Evolutionary conservation across 2,888 invertebrate genomes (phyloP), one percentile per base, ranked within the genome.

Genomic region (Arrhopalites spinosus): DNA sequence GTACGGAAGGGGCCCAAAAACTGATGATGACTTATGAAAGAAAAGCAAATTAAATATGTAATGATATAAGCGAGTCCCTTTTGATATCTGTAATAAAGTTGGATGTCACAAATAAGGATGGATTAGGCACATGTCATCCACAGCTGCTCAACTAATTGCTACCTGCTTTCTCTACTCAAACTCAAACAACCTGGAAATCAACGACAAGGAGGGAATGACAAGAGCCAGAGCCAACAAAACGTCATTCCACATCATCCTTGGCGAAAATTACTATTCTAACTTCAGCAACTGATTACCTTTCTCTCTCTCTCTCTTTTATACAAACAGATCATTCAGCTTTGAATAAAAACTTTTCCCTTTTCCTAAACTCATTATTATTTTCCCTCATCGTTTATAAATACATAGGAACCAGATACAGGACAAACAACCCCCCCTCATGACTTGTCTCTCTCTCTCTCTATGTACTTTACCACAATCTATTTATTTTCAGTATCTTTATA

Each of bases 131-230:
- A 76, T 80, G 80, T 79, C 80, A 80, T 69, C 75, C 68, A 68
- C 80, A 80, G 80, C 79, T 79, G 75, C 75, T 73, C 69, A 71
- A 72, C 70, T 79, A 79, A 79, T 80, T 80, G 73, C 80, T 73
- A 73, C 76, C 80, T 80, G 76, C 77, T 76, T 77, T 77, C 76
- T 20, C 43, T 8, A 36, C 43, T 5, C 30, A 15, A 1, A 64
- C 30, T 64, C 64, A 36, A 30, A 15, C 64, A 64, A 64, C 64
- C 64, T 64, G 64, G 64, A 63, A 53, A 53, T 53, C n/a, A 17
- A 20, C 53, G 53, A 53, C n/a, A 53, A 29, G 5, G n/a, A 23
- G 7, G 61, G 30, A 61, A 61, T 7, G 27, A 64, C 27, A 64
- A 59, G 36, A 36, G 36, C 3, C 36, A 36, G 59, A 59, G n/a